Percentiles rank a stretch among this genome's conserved stretches.
Conservation (phyloP, 2,113 vertebrate genomes). For the Alaudala cheleensis region DNA sequence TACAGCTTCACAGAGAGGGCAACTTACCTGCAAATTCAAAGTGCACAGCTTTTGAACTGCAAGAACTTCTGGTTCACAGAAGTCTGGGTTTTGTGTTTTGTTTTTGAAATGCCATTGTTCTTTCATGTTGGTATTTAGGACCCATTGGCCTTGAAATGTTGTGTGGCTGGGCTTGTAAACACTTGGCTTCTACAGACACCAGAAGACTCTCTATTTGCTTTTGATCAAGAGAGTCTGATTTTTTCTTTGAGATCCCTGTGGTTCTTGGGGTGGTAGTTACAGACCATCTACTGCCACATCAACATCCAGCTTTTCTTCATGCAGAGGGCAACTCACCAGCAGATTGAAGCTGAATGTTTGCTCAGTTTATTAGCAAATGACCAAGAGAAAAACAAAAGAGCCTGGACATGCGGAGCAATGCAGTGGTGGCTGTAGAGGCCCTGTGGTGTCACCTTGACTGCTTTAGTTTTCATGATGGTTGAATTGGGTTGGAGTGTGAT, state of each 20-base stretch:
- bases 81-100: neutral
- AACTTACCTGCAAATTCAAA: slow-evolving; percentile 11
- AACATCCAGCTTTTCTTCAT: neutral
- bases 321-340: neutral
- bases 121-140: neutral
- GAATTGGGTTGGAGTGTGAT: neutral
- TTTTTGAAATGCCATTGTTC: neutral
- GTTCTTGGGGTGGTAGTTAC: neutral
- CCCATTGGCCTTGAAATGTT: neutral
- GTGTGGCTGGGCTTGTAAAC: neutral
- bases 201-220: neutral
- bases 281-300: neutral
- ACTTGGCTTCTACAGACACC: neutral
- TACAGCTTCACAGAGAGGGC: neutral
- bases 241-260: neutral
- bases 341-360: neutral
- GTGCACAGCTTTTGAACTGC: neutral
- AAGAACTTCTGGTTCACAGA: neutral
- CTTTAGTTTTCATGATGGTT: neutral
- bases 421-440: neutral
- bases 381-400: neutral
- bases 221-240: neutral
- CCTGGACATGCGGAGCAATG: neutral
- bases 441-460: neutral
- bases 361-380: neutral